These are phyloP conservation scores for Antheraea yamamai DNA, from an alignment of 2,888 invertebrate genomes.

Conservation along the genomic window DNA sequence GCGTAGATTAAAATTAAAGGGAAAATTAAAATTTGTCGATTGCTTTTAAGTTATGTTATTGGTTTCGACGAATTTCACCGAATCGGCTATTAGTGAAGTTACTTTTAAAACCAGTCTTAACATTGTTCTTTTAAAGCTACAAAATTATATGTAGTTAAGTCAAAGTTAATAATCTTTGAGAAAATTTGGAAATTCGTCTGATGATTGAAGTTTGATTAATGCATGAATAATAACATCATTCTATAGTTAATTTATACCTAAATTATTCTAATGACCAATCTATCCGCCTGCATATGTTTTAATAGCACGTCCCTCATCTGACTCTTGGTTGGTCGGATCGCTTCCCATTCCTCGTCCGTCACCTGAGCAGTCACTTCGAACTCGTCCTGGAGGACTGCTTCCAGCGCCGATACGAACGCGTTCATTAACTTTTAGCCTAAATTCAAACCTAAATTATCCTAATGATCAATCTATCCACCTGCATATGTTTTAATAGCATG, in stretches of 20 bases:
- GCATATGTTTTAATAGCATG: constrained; percentile 85
- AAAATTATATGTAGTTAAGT: too few species aligned
- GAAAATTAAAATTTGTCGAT: neutral
- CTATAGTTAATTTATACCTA: too few species aligned
- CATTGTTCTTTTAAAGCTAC: too few species aligned
- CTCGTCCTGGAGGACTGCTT: constrained; percentile 86
- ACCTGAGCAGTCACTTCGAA: constrained; percentile 87
- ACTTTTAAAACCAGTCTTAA: too few species aligned
- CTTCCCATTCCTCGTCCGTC: constrained; percentile 93
- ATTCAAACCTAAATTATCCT: too few species aligned
- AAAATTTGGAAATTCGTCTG: too few species aligned
- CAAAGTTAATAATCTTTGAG: too few species aligned
- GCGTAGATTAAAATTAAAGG: neutral
- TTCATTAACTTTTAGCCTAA: constrained; percentile 84
- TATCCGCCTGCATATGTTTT: constrained; percentile 84
- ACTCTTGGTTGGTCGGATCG: constrained; percentile 86
- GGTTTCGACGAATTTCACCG: neutral
- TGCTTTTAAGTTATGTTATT: neutral
- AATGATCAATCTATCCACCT: constrained; percentile 66
- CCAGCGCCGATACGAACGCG: constrained; percentile 86
- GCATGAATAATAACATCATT: too few species aligned
- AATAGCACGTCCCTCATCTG: constrained; percentile 85
- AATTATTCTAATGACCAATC: neutral
- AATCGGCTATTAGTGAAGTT: neutral
- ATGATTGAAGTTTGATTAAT: too few species aligned